Base-by-base conservation (phyloP, 2,113 vertebrate species). In the Corydoras sp. region DNA sequence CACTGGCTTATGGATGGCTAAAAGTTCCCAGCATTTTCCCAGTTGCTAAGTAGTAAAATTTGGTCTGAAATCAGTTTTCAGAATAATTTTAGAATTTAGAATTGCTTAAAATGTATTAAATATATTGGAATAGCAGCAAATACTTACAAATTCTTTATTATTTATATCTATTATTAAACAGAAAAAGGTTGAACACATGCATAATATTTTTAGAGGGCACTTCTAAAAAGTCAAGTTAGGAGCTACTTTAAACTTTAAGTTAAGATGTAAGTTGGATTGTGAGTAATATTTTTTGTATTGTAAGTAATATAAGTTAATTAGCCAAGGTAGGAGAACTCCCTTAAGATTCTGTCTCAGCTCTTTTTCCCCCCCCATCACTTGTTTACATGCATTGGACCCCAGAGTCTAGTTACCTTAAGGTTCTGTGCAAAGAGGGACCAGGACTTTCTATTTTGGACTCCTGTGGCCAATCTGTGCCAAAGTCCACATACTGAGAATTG, bases 261-360 rank as follows among this genome's bases (percentile, higher is more conserved):
- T 53, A 53, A 14, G 30, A 43, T 9, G 11, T 10, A 51, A 30
- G 18, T 24, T 53, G 51, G 18, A 18, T 58, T 65, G 29, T 72
- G 71, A 56, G 51, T 73, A 24, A 8, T 9, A 12, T 35, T 24
- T 51, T 51, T 12, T 53, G 51, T 32, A 18, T 58, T 65, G 29
- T 72, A 62, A 56, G 51, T 73, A 24, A 8, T 5, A 9, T 35
- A 14, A 30, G 29, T 24, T 62, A 67, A 73, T 60, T 74, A 53
- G 53, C 58, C n/a, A 8, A 35, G 32, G 18, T 43, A 31, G 24
- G 31, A 51, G 75, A 86, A 81, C 77, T 88, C 85, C 88, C 88
- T 86, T 62, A 83, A 71, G 77, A 67, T 64, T n/a, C 2, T 1
- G 30, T n/a, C 49, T 43, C 35, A 29, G 53, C 58, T 55, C 14